Conservation (phyloP, 2,113 vertebrate genomes). For the Leptodactylus fuscus region DNA sequence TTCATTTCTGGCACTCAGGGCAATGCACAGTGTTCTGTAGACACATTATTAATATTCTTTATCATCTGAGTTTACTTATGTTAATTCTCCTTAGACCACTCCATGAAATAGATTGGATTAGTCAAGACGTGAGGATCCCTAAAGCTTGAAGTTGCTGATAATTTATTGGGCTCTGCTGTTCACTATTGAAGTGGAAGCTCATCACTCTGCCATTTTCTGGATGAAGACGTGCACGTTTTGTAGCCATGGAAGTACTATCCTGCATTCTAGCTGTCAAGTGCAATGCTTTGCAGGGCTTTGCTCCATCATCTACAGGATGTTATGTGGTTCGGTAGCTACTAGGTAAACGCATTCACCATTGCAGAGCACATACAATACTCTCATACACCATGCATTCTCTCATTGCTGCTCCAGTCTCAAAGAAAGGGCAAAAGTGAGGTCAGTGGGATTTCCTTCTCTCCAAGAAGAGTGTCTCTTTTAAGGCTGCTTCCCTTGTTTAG, state of each 20-base stretch:
- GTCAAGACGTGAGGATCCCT: background rate
- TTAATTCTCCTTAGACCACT: background rate
- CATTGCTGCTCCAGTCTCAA: slow-evolving; percentile 58
- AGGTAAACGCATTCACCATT: background rate
- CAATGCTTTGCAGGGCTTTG: slow-evolving; percentile 8
- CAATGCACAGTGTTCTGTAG: slow-evolving; percentile 3
- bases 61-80: background rate
- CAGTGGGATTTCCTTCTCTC: slow-evolving; percentile 88
- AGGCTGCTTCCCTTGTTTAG: slow-evolving; percentile 97
- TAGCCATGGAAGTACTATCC: slow-evolving; percentile 15
- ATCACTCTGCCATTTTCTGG: background rate
- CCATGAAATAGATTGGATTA: background rate
- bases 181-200: slow-evolving; percentile 14
- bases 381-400: slow-evolving; percentile 25
- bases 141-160: background rate
- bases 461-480: slow-evolving; percentile 91
- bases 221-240: background rate
- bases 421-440: slow-evolving; percentile 79
- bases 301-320: background rate
- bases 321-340: background rate
- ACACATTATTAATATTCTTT: background rate
- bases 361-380: background rate
- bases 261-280: slow-evolving; percentile 14
- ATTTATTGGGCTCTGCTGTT: background rate
- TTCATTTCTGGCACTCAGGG: background rate